Conservation (phyloP, 1,140 invertebrate species). For the Drosophila micromelanica region DNA sequence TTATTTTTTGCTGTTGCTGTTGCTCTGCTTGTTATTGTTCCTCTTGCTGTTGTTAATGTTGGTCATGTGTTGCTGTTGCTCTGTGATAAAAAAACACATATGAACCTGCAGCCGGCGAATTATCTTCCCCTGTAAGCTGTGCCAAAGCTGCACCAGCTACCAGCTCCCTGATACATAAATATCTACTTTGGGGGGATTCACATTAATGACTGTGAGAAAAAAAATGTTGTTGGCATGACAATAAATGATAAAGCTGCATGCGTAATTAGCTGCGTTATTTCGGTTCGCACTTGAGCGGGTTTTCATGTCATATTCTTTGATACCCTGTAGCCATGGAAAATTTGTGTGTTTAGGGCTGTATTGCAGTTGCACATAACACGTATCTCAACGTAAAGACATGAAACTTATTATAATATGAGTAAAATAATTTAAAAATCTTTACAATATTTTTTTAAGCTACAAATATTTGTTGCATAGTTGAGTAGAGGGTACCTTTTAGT, state of each 20-base stretch:
- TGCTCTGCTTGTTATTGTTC: not conserved
- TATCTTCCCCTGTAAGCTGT: slow-evolving; percentile 36
- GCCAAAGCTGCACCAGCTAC: slow-evolving; percentile 22
- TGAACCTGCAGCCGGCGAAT: slow-evolving; percentile 3
- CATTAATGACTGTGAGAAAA: slow-evolving; percentile 1
- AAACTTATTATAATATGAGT: too few relatives aligned
- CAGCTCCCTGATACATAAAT: not conserved
- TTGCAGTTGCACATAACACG: too few relatives aligned
- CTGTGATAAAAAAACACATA: slow-evolving; percentile 5
- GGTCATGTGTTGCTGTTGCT: slow-evolving; percentile 9
- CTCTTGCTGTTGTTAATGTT: not conserved
- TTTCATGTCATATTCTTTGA: slow-evolving; percentile 3
- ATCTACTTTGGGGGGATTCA: not conserved
- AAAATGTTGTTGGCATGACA: slow-evolving; percentile 26
- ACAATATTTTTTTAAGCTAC: too few relatives aligned
- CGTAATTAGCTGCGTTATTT: slow-evolving; percentile 42
- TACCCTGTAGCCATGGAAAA: slow-evolving; percentile 1
- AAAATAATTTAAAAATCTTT: too few relatives aligned
- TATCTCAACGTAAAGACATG: too few relatives aligned
- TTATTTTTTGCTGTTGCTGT: slow-evolving; percentile 24
- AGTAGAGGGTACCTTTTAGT: not conserved
- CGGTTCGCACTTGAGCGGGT: slow-evolving; percentile 5
- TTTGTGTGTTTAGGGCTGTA: too few relatives aligned
- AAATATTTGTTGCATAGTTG: too few relatives aligned
- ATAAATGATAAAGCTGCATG: slow-evolving; percentile 44